Conservation (phyloP, 2,888 invertebrate genomes). For the Lymantria dispar region DNA sequence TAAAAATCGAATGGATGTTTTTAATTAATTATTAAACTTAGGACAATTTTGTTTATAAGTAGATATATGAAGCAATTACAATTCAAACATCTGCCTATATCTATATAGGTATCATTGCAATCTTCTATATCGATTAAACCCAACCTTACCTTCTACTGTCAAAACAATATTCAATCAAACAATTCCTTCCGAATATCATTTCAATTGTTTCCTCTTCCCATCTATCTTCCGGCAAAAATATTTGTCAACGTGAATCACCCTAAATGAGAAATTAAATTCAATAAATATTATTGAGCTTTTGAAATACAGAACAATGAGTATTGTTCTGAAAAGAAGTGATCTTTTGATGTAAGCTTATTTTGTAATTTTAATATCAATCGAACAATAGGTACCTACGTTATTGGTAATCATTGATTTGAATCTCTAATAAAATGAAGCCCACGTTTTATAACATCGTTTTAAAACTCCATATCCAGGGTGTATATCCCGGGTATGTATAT, state of each 20-base stretch:
- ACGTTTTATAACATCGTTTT: no score
- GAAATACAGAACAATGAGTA: slow-evolving; percentile 66
- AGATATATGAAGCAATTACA: no score
- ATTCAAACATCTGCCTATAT: no score
- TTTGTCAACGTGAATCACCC: slow-evolving; percentile 55
- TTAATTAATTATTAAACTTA: no score
- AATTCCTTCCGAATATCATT: slow-evolving; percentile 27
- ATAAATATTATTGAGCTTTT: slow-evolving; percentile 57
- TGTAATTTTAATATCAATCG: slow-evolving; percentile 46
- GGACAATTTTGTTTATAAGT: no score
- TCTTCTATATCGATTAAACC: no score
- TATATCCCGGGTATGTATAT: no score
- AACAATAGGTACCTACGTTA: slow-evolving; percentile 38
- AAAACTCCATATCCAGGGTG: no score
- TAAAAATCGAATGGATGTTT: no score
- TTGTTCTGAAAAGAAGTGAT: slow-evolving; percentile 55
- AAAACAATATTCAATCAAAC: slow-evolving; percentile 33
- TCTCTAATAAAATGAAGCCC: slow-evolving; percentile 39
- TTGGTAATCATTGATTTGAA: slow-evolving; percentile 43
- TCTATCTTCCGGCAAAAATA: slow-evolving; percentile 50
- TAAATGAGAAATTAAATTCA: slow-evolving; percentile 27
- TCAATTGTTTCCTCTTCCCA: slow-evolving; percentile 37
- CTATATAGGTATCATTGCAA: no score
- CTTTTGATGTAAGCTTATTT: slow-evolving; percentile 49
- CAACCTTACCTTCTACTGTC: background rate